Percentiles rank a stretch among this genome's conserved stretches.
These are phyloP conservation scores for Melitaea cinxia DNA, from an alignment of 1,140 invertebrate species.

Conservation along the genomic window DNA sequence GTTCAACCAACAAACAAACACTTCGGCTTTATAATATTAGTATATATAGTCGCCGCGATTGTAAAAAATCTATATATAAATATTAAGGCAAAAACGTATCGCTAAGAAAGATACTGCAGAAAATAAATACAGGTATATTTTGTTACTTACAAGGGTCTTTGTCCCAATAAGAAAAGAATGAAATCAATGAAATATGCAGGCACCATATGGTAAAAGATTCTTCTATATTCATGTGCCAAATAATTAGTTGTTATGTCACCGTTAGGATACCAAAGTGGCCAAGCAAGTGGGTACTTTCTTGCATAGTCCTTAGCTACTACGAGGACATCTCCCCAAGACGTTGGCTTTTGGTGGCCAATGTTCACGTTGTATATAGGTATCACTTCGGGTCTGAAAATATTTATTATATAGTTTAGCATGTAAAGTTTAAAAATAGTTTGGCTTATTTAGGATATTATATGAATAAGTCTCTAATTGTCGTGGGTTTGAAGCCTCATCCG, in stretches of 20 bases:
- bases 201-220: constrained; percentile 83
- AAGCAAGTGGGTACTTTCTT: constrained; percentile 78
- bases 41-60: too few species aligned
- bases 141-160: constrained; percentile 84
- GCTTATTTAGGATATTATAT: too few species aligned
- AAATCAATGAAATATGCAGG: constrained; percentile 85
- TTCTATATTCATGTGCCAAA: constrained; percentile 80
- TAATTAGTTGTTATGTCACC: constrained; percentile 83
- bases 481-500: too few species aligned
- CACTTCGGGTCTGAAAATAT: constrained; percentile 78
- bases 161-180: constrained; percentile 81
- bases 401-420: too few species aligned
- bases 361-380: constrained; percentile 89
- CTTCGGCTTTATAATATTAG: too few species aligned
- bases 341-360: constrained; percentile 83
- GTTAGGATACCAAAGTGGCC: constrained; percentile 85
- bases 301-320: constrained; percentile 82
- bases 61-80: too few species aligned
- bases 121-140: not conserved
- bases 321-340: constrained; percentile 91
- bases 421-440: too few species aligned
- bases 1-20: too few species aligned
- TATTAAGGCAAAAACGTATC: too few species aligned
- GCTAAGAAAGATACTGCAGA: too few species aligned
- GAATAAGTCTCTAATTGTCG: too few species aligned